Evolutionary conservation across 2,113 vertebrate genomes (phyloP).

Genomic region (Protobothrops flavoviridis): DNA sequence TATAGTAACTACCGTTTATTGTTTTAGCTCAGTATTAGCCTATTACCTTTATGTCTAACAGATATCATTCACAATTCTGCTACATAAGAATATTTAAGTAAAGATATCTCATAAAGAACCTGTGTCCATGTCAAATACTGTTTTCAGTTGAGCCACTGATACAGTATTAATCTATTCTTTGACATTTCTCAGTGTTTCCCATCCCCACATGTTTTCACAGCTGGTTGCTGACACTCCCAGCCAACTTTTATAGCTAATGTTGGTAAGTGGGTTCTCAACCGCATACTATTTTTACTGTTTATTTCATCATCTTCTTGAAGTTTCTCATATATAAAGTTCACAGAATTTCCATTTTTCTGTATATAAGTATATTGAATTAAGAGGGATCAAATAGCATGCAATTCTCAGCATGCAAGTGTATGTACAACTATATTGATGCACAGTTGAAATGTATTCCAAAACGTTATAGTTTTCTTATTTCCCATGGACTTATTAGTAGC

Average conservation of each 20-base stretch:
- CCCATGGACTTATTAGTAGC: neutral
- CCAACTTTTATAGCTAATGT: conserved; percentile 62
- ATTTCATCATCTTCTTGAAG: conserved; percentile 53
- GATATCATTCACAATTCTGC: neutral
- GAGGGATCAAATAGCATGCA: conserved; percentile 40
- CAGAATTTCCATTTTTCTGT: conserved; percentile 61
- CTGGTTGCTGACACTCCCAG: conserved; percentile 63
- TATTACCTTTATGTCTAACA: neutral
- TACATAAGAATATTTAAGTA: neutral
- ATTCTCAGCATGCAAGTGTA: conserved; percentile 22
- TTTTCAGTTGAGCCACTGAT: conserved; percentile 51
- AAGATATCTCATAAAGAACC: neutral
- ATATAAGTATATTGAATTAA: conserved; percentile 49
- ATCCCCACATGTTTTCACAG: conserved; percentile 68
- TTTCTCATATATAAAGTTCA: conserved; percentile 40
- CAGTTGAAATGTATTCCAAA: neutral
- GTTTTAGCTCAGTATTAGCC: neutral
- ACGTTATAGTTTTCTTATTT: neutral
- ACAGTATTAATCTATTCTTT: conserved; percentile 53
- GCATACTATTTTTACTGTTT: conserved; percentile 64
- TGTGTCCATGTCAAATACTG: neutral
- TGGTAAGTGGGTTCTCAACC: conserved; percentile 63
- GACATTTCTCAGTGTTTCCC: conserved; percentile 58
- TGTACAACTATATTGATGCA: neutral
- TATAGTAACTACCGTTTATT: neutral